Percentiles rank a stretch among this genome's conserved stretches.
These are phyloP conservation scores for Gastrophysa polygoni DNA, from an alignment of 2,888 invertebrate species.

Conservation along the genomic window DNA sequence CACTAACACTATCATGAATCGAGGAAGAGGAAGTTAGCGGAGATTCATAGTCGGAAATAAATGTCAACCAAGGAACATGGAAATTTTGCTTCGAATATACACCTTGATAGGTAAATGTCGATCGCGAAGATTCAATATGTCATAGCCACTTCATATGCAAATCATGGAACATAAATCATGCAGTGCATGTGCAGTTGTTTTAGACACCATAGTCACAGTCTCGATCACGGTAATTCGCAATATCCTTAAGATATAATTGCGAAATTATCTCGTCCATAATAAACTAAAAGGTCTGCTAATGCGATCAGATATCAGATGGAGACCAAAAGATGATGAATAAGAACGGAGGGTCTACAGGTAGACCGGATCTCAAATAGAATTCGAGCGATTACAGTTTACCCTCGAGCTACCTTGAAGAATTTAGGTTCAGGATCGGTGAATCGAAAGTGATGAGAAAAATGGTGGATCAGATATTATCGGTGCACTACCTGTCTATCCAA, in stretches of 20 bases:
- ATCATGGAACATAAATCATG: conserved; percentile 20
- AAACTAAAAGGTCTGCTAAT: conserved; percentile 43
- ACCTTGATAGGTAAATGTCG: too few species aligned
- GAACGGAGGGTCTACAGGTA: conserved; percentile 35
- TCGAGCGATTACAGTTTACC: conserved; percentile 29
- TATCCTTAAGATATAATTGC: conserved; percentile 40
- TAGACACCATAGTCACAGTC: conserved; percentile 39
- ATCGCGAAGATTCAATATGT: too few species aligned
- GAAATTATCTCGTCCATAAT: conserved; percentile 43
- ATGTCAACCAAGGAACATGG: too few species aligned
- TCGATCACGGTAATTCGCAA: too few species aligned
- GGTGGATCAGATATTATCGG: background rate
- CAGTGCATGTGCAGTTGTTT: conserved; percentile 22
- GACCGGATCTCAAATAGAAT: conserved; percentile 33
- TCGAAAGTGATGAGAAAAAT: conserved; percentile 24
- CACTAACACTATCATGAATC: too few species aligned
- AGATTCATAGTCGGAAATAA: too few species aligned
- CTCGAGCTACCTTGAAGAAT: conserved; percentile 32
- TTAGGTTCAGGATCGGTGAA: conserved; percentile 36
- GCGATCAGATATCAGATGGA: conserved; percentile 44
- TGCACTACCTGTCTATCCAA: background rate
- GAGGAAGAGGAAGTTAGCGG: too few species aligned
- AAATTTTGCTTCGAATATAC: too few species aligned
- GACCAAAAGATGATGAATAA: conserved; percentile 27
- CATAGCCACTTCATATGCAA: too few species aligned